Percentiles rank a stretch among this genome's conserved stretches.
Evolutionary conservation across 2,888 invertebrate genomes (phyloP).

Genomic region (Mechanitis mazaeus): DNA sequence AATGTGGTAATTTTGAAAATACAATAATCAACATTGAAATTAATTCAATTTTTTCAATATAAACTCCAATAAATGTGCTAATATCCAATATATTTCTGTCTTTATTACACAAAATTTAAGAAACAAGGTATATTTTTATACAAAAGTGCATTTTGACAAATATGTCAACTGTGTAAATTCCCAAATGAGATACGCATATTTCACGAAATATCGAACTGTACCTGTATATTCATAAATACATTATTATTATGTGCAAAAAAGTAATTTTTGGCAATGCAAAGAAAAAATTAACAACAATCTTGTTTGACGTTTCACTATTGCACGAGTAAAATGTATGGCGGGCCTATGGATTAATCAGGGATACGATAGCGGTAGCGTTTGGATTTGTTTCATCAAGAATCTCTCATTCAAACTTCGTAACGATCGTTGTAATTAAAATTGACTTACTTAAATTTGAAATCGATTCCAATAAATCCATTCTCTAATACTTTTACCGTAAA

Average conservation of each 20-base stretch:
- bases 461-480: slow-evolving; percentile 53
- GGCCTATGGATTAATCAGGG: slow-evolving; percentile 47
- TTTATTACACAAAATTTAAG: background rate
- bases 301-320: slow-evolving; percentile 72
- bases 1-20: too few relatives aligned
- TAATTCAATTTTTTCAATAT: slow-evolving; percentile 1
- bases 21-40: background rate
- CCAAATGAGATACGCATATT: slow-evolving; percentile 21
- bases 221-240: slow-evolving; percentile 29
- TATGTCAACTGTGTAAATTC: slow-evolving; percentile 41
- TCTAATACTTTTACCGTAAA: slow-evolving; percentile 68
- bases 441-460: slow-evolving; percentile 45
- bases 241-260: slow-evolving; percentile 23
- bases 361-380: slow-evolving; percentile 19
- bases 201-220: slow-evolving; percentile 24
- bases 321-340: slow-evolving; percentile 72
- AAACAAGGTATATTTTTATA: slow-evolving; percentile 28
- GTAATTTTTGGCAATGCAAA: slow-evolving; percentile 30
- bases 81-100: too few relatives aligned
- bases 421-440: slow-evolving; percentile 27
- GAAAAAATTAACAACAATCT: slow-evolving; percentile 53
- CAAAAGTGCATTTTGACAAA: slow-evolving; percentile 45
- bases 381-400: background rate
- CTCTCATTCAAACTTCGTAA: slow-evolving; percentile 5
- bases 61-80: too few relatives aligned